Conservation (phyloP, 2,797 vertebrate genomes). For the Gymnodraco acuticeps region DNA sequence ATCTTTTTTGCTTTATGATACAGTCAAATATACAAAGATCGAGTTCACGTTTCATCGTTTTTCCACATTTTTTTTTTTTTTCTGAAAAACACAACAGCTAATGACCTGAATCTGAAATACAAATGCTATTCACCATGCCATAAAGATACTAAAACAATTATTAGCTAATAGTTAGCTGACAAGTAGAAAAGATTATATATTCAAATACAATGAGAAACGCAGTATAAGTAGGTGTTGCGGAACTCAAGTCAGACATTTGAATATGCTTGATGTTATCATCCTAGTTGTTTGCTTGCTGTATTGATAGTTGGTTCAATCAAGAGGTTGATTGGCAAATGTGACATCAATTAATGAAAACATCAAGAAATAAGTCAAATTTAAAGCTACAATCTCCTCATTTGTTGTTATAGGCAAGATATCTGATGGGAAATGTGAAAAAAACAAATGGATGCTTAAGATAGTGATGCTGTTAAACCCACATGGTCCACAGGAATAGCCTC, state of each 20-base stretch:
- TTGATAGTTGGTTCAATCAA: conserved; percentile 88
- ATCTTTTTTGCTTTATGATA: conserved; percentile 99
- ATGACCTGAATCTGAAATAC: conserved; percentile 99
- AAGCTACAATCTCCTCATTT: conserved; percentile 97
- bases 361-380: conserved; percentile 88
- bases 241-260: conserved; percentile 99
- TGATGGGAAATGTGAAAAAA: conserved; percentile 75
- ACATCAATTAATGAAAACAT: conserved; percentile 84
- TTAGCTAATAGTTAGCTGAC: conserved; percentile 97
- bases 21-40: conserved; percentile 99
- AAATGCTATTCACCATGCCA: conserved; percentile 99
- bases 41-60: conserved; percentile 90
- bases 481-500: conserved; percentile 78
- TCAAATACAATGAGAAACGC: conserved; percentile 99
- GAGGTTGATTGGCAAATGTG: conserved; percentile 93
- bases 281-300: conserved; percentile 76
- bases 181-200: conserved; percentile 99
- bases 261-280: conserved; percentile 81
- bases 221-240: conserved; percentile 95
- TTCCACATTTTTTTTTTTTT: conserved; percentile 87
- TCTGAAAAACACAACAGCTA: conserved; percentile 99
- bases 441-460: conserved; percentile 78
- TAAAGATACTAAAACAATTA: conserved; percentile 99
- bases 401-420: conserved; percentile 83
- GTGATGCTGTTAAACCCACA: conserved; percentile 79